Evolutionary conservation across 2,797 vertebrate genomes (phyloP).

Genomic region (Ctenopoma multispine): DNA sequence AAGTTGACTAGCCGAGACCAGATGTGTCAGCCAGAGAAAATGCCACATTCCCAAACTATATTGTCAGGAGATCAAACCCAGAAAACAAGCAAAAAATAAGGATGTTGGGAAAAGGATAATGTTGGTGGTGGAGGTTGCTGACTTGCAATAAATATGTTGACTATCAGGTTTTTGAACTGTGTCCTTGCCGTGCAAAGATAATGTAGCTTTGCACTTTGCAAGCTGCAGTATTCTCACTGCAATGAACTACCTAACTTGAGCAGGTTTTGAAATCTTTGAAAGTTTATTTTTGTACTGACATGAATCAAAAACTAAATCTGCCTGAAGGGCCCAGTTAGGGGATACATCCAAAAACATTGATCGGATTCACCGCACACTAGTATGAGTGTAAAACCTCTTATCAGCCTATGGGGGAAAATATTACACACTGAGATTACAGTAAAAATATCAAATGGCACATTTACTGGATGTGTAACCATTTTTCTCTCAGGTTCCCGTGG

Average conservation of each 20-base stretch:
- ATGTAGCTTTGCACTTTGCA: background rate
- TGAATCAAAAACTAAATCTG: constrained; percentile 2
- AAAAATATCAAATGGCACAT: constrained; percentile 16
- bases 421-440: background rate
- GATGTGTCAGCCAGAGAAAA: background rate
- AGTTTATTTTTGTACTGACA: background rate
- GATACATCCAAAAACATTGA: background rate
- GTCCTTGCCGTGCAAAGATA: background rate
- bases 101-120: background rate
- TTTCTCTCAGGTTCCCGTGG: constrained; percentile 88
- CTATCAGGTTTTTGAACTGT: background rate
- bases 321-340: background rate
- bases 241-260: background rate
- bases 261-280: constrained; percentile 10
- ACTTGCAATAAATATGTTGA: constrained; percentile 4
- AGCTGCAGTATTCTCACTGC: background rate
- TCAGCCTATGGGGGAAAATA: background rate
- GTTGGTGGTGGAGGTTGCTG: background rate
- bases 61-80: too few relatives aligned
- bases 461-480: constrained; percentile 5
- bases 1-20: background rate
- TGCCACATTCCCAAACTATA: background rate
- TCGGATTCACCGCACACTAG: background rate
- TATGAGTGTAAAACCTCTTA: background rate
- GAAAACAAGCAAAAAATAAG: background rate